Base-by-base conservation (phyloP, 1,140 invertebrate genomes). In the Bathynomus jamesi region DNA sequence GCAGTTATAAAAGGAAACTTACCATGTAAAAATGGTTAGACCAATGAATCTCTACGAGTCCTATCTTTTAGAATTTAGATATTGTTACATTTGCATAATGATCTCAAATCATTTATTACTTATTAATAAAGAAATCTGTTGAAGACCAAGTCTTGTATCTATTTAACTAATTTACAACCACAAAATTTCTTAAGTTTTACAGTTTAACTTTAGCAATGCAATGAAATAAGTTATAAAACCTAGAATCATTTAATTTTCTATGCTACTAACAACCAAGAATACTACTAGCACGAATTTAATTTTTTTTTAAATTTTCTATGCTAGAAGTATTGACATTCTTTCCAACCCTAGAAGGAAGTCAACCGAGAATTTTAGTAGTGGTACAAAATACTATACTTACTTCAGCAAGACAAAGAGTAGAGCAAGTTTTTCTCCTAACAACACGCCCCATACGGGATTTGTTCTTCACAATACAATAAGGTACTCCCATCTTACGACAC, bases 401-500 rank as follows among this genome's bases (percentile, higher is more conserved):
- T 82, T 92, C 88, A 77, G 91, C 93, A 25, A 98, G 83, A 71
- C 93, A 93, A 79, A 98, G 81, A 75, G 88, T 84, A n/a, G 92
- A 88, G 83, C 92, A 94, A 28, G 93, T 98, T 83, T 97, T 98
- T 78, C 94, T 88, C 76, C 92, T 88, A 0, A 98, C n/a, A 71
- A 99, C 89, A 76, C 90, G 88, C 79, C 96, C 98, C 53, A 99
- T 85, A 76, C 96, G 88, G 29, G 96, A 93, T 83, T 99, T 99
- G 79, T 93, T 92, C 84, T 99, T 99, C 0, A 99, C 88, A 79
- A 99, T 98, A 83, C 95, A 98, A 82, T 99, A 99, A 32, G 98
- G 96, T 25, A 99, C 94, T 74, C 95, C 96, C 96, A 99, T 99
- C 83, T 99, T 99, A 78, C 97, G 90, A 86, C 98, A 99, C 40